A percentile compares a stretch with the other conserved stretches of the same genome.
phyloP scores from a whole-genome alignment of 2,113 vertebrate species.

The Anhinga rufa region DNA sequence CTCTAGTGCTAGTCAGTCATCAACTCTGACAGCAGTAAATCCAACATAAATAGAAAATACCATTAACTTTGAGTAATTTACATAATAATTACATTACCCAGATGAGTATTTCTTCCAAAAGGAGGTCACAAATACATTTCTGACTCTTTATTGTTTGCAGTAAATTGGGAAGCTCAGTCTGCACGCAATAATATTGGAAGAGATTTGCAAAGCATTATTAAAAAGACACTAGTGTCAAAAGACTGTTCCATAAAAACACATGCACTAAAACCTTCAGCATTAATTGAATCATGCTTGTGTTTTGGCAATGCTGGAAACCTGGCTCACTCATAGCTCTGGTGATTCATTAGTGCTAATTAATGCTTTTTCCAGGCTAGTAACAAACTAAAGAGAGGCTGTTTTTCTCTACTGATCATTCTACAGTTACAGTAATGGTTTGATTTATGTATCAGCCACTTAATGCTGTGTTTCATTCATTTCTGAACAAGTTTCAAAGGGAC shows the following conservation, averaged over 20 bases:
- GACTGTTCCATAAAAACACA: constrained; percentile 58
- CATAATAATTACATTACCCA: constrained; percentile 52
- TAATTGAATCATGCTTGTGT: constrained; percentile 70
- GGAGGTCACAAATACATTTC: constrained; percentile 12
- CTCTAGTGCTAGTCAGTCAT: neutral
- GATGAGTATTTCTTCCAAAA: constrained; percentile 39
- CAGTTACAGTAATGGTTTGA: constrained; percentile 64
- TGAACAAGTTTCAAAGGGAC: constrained; percentile 27
- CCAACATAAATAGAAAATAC: constrained; percentile 29
- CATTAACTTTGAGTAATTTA: constrained; percentile 41
- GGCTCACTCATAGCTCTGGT: constrained; percentile 40
- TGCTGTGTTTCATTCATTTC: constrained; percentile 41
- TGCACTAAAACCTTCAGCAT: constrained; percentile 52
- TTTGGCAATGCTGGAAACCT: constrained; percentile 55
- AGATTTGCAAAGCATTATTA: constrained; percentile 21
- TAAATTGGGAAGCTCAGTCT: constrained; percentile 41
- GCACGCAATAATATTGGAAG: constrained; percentile 42
- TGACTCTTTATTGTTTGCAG: constrained; percentile 24
- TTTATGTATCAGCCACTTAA: constrained; percentile 47
- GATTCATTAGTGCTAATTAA: constrained; percentile 78
- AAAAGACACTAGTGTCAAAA: constrained; percentile 48
- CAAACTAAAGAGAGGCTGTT: constrained; percentile 54
- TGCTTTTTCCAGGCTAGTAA: constrained; percentile 64
- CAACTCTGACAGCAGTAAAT: constrained; percentile 38
- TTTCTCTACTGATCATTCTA: constrained; percentile 67